Percentiles rank a stretch among this genome's conserved stretches.
Conservation (phyloP, 2,113 vertebrate species). For the Hipposideros armiger region DNA sequence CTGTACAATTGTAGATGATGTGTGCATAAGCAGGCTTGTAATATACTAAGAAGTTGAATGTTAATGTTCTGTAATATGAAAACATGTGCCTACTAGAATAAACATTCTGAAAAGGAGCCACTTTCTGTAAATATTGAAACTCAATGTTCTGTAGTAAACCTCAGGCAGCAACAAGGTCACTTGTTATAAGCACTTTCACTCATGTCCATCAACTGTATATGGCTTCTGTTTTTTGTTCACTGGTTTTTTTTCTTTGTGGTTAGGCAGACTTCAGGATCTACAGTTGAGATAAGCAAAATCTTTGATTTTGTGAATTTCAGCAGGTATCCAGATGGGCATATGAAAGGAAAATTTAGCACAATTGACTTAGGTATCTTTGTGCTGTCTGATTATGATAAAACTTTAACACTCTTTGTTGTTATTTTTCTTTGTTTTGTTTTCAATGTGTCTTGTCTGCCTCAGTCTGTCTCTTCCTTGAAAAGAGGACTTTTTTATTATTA, state of each 20-base stretch:
- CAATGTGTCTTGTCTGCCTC: neutral
- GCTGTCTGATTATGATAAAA: neutral
- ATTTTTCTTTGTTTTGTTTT: neutral
- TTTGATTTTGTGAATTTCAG: neutral
- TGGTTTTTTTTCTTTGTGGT: neutral
- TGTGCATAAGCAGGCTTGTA: neutral
- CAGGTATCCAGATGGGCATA: neutral
- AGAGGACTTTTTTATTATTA: neutral
- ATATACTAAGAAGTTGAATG: conserved; percentile 43
- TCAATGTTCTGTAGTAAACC: neutral
- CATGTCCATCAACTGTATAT: neutral
- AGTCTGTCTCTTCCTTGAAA: neutral
- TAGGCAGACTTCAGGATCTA: neutral
- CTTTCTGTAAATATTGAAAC: neutral
- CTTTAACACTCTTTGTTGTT: neutral
- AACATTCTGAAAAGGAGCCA: conserved; percentile 8
- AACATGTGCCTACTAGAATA: neutral
- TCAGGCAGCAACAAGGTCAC: neutral
- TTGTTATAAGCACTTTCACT: neutral
- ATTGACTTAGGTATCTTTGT: neutral
- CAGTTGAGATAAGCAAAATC: neutral
- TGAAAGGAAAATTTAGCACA: neutral
- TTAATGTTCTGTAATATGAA: conserved; percentile 37
- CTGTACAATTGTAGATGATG: neutral
- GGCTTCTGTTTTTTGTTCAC: neutral